These are phyloP conservation scores for Andrena cerasifolii DNA, from an alignment of 1,140 invertebrate species.

Conservation along the genomic window DNA sequence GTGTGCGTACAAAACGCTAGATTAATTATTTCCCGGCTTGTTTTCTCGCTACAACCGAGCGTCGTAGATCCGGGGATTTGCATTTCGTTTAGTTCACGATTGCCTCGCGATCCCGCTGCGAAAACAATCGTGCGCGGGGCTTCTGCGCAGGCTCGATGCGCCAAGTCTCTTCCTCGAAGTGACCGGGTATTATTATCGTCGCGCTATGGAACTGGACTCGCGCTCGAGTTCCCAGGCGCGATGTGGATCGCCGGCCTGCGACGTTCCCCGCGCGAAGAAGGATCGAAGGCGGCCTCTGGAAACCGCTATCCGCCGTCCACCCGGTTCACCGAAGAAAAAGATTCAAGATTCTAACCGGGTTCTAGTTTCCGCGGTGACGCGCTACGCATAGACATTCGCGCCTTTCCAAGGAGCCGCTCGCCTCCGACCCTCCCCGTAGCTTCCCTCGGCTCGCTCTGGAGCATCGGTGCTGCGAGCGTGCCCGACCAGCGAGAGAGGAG, in stretches of 20 bases:
- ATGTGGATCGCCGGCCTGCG: background rate
- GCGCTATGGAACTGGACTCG: background rate
- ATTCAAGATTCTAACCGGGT: constrained; percentile 56
- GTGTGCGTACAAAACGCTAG: too few relatives aligned
- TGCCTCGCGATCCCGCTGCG: background rate
- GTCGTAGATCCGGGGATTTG: background rate
- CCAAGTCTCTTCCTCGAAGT: background rate
- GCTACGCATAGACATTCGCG: constrained; percentile 67
- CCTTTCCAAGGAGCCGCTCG: constrained; percentile 45
- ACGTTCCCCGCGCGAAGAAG: background rate
- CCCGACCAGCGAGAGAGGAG: constrained; percentile 46
- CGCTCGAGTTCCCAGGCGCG: background rate
- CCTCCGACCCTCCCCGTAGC: constrained; percentile 52
- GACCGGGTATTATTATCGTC: too few relatives aligned
- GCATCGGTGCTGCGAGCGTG: constrained; percentile 5
- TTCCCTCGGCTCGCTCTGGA: constrained; percentile 44
- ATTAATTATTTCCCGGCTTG: background rate
- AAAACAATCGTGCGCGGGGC: background rate
- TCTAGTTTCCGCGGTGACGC: constrained; percentile 61
- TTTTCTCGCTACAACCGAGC: background rate
- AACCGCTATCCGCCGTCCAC: background rate
- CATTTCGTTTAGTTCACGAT: background rate
- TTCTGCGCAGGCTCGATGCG: background rate
- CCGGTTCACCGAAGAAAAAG: constrained; percentile 16
- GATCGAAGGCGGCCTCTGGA: background rate